phyloP scores from a whole-genome alignment of 2,113 vertebrate species.

The Albula glossodonta region DNA sequence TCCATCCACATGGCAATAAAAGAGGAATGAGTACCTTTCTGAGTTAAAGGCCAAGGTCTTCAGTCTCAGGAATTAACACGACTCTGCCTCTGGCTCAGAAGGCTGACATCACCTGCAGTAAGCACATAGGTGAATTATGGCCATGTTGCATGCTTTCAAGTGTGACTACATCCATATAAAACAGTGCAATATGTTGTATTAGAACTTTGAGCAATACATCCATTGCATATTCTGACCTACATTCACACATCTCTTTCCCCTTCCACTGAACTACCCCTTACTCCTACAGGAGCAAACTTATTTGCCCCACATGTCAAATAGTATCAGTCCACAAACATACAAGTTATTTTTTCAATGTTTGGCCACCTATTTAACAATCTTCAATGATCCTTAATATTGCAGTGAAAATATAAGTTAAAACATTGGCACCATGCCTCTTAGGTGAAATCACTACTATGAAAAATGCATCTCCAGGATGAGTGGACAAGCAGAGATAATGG shows the following conservation, averaged over 20 bases:
- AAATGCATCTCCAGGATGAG: constrained; percentile 50
- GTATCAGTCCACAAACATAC: neutral
- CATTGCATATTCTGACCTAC: neutral
- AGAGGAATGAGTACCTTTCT: too few species aligned
- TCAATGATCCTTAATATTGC: neutral
- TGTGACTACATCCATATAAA: neutral
- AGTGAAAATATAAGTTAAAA: constrained; percentile 21
- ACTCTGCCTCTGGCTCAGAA: neutral
- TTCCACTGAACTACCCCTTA: neutral
- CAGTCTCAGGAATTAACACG: neutral
- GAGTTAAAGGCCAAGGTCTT: neutral
- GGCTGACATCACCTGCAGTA: too few species aligned
- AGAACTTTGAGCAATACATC: neutral
- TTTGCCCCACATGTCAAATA: neutral
- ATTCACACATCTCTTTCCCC: neutral
- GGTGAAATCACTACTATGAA: constrained; percentile 51
- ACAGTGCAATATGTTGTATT: neutral
- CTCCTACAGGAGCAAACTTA: neutral
- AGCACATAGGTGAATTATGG: too few species aligned
- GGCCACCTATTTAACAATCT: neutral
- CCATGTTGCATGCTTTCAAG: neutral
- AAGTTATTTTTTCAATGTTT: neutral
- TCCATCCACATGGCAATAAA: too few species aligned
- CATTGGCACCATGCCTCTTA: constrained; percentile 33
- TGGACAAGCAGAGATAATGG: constrained; percentile 57